Base-by-base conservation (phyloP, 2,888 invertebrate species). In the Embidobia sp. region DNA sequence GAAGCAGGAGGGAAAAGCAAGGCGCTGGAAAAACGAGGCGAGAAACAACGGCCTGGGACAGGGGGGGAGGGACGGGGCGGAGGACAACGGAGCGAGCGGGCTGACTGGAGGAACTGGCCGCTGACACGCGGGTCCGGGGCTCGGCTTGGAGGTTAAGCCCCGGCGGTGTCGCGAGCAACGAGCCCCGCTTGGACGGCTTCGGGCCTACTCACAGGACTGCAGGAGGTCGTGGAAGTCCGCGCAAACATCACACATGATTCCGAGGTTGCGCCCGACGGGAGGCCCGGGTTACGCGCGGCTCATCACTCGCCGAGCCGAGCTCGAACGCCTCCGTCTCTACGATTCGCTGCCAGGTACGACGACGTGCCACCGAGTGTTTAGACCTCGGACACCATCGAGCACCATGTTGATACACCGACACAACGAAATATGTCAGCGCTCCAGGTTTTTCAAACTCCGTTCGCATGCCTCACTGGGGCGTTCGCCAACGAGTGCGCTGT, bases 211-310 rank as follows among this genome's bases (percentile, higher is more conserved):
- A 95, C 95, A 94, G 87, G 94, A 93, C 89, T 96, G 93, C 90
- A 97, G 93, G 91, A 97, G 94, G 92, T 96, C 95, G 91, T 96
- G 93, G 92, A 97, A 95, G 91, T 97, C 97, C 90, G 95, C 94
- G 92, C 97, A 97, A 91, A 95, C 95, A 94, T 97, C 97, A 94
- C 97, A 97, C 96, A 96, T 95, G 89, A 89, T 91, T 88, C 75
- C 79, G 74, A 80, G 73, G 74, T 81, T 79, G 78, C 82, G 80
- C 69, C 69, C 69, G 29, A 64, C 51, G 37, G 13, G 18, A 63
- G 67, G 49, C 33, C 40, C 42, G 53, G 48, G 64, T 78, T 72
- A 80, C 57, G 72, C 75, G 53, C 66, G 72, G 57, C 46, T 70
- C 80, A 79, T 78, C 66, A 78, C 79, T 74, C 44, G 55, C 48